Evolutionary conservation across 2,797 vertebrate genomes (phyloP).

Genomic region (Lithobates pipiens): DNA sequence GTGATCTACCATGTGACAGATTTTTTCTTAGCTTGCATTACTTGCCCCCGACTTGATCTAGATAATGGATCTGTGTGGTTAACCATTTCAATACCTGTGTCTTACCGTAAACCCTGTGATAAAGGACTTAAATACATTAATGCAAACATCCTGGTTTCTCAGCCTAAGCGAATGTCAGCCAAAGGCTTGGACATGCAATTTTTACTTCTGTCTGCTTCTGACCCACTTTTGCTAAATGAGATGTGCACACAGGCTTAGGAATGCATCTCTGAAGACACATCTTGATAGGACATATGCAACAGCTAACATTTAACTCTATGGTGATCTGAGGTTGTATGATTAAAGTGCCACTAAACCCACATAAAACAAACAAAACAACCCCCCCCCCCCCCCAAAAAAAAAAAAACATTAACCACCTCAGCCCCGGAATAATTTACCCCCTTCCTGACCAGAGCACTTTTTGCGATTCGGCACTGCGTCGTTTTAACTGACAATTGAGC

Average conservation of each 20-base stretch:
- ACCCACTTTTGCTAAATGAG: neutral
- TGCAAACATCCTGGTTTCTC: neutral
- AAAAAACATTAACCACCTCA: too few species aligned
- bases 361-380: too few species aligned
- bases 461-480: too few species aligned
- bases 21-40: neutral
- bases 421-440: too few species aligned
- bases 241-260: neutral
- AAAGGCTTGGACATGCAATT: neutral
- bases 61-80: neutral
- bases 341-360: too few species aligned
- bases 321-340: neutral
- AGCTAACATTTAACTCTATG: neutral
- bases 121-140: neutral
- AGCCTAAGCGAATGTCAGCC: neutral
- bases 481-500: too few species aligned
- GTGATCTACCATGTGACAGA: neutral
- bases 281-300: neutral
- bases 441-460: too few species aligned
- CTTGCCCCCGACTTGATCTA: neutral
- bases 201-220: neutral
- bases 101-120: neutral
- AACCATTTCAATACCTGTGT: neutral
- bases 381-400: too few species aligned
- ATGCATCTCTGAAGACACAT: neutral